Evolutionary conservation across 2,113 vertebrate species (phyloP).

Genomic region (Carassius gibelio): DNA sequence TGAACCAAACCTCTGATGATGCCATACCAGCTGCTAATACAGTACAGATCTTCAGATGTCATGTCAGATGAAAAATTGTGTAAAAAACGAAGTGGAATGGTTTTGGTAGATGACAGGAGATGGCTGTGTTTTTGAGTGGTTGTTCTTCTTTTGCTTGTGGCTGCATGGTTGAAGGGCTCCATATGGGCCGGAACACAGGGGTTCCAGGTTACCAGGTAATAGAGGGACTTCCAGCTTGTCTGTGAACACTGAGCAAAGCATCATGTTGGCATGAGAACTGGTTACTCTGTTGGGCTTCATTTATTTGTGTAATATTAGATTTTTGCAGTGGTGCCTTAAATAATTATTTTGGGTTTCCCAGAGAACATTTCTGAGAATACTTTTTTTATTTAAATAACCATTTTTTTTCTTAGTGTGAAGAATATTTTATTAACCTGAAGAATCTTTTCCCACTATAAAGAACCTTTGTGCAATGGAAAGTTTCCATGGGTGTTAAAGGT

Average conservation of each 20-base stretch:
- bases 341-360: too few species aligned
- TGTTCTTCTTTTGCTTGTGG: neutral
- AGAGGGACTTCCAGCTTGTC: neutral
- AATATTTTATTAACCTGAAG: too few species aligned
- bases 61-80: neutral
- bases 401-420: too few species aligned
- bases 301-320: neutral
- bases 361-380: too few species aligned
- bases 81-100: neutral
- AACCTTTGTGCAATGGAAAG: too few species aligned
- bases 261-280: conserved; percentile 3
- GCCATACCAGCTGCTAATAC: neutral
- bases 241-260: neutral
- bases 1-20: neutral
- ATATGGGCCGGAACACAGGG: neutral
- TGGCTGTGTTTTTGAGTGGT: neutral
- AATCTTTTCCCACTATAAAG: too few species aligned
- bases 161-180: neutral
- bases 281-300: neutral
- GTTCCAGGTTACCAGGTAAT: conserved; percentile 5
- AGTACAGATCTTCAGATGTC: neutral
- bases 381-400: too few species aligned
- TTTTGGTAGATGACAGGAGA: neutral
- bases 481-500: too few species aligned
- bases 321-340: too few species aligned